Conservation (phyloP, 1,140 invertebrate genomes). For the Protaetia brevitarsis region DNA sequence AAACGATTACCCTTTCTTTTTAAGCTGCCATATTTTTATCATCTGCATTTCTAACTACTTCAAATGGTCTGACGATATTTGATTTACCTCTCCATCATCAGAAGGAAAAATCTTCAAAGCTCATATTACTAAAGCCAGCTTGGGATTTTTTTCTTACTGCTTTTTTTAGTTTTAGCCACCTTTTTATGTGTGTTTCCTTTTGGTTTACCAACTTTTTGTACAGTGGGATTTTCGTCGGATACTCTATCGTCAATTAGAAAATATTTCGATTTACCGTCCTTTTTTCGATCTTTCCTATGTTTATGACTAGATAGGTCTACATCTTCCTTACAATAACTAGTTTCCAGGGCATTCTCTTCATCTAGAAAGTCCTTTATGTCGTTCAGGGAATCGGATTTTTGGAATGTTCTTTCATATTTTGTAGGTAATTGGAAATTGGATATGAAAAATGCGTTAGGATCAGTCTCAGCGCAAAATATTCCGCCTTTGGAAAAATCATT, state of each 20-base stretch:
- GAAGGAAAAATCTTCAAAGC: conserved; percentile 75
- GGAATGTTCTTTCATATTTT: neutral
- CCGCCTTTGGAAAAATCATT: conserved; percentile 1
- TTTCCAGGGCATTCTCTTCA: neutral
- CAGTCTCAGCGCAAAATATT: neutral
- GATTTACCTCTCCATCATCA: conserved; percentile 55
- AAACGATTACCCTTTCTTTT: conserved; percentile 67
- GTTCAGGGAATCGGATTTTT: conserved; percentile 27
- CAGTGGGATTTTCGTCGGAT: conserved; percentile 32
- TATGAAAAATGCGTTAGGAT: neutral
- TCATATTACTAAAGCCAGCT: conserved; percentile 73
- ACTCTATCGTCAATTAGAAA: conserved; percentile 50
- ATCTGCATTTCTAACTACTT: conserved; percentile 59
- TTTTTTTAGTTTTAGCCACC: conserved; percentile 37
- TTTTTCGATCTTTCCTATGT: conserved; percentile 51
- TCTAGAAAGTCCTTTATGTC: conserved; percentile 9
- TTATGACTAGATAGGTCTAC: conserved; percentile 27
- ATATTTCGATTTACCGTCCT: conserved; percentile 54
- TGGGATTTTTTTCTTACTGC: conserved; percentile 46
- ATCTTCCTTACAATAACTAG: neutral
- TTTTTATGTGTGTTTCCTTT: conserved; percentile 31
- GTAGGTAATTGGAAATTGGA: neutral
- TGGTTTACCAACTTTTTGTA: neutral
- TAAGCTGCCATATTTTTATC: conserved; percentile 61
- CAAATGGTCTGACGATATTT: conserved; percentile 56